Base-by-base conservation (phyloP, 2,888 invertebrate genomes). In the Folsomia candida region DNA sequence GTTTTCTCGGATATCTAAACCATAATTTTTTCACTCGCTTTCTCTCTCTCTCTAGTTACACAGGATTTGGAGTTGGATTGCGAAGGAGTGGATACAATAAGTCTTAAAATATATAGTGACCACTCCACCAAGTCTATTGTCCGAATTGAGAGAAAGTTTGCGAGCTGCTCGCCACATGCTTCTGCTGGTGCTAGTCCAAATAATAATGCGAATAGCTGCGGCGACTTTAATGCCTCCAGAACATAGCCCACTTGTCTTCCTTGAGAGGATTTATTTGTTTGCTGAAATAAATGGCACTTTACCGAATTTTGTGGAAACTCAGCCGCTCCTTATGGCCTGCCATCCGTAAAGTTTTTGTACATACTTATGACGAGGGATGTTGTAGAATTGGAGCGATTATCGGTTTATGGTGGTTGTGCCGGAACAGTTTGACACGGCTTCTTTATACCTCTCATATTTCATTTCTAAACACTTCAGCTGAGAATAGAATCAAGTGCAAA, bases 261-360 rank as follows among this genome's bases (percentile, higher is more conserved):
- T 37, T 37, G 37, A 37, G 25, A 24, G 59, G 26, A 59, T 59
- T 59, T 59, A 59, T 59, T 59, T 59, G 59, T 59, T 59, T 59
- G 59, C 59, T 25, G 59, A 59, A 59, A 59, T 59, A 59, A 59
- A 59, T 59, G 22, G 59, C 59, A 14, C 59, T 59, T 11, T 37
- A 37, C 59, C 25, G 4, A 59, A 25, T n/a, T n/a, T n/a, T n/a
- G n/a, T n/a, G n/a, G n/a, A n/a, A n/a, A n/a, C n/a, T n/a, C n/a
- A n/a, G n/a, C n/a, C n/a, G n/a, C n/a, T n/a, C n/a, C n/a, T n/a
- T n/a, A n/a, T n/a, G n/a, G n/a, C n/a, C n/a, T 57, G n/a, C 57
- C 20, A 57, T 57, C 57, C 57, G 20, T n/a, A 57, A n/a, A n/a
- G 24, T 6, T 22, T 57, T 20, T 57, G 4, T 57, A 57, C 57